Evolutionary conservation across 2,888 invertebrate genomes (phyloP).

Genomic region (Mellilla xanthometata): DNA sequence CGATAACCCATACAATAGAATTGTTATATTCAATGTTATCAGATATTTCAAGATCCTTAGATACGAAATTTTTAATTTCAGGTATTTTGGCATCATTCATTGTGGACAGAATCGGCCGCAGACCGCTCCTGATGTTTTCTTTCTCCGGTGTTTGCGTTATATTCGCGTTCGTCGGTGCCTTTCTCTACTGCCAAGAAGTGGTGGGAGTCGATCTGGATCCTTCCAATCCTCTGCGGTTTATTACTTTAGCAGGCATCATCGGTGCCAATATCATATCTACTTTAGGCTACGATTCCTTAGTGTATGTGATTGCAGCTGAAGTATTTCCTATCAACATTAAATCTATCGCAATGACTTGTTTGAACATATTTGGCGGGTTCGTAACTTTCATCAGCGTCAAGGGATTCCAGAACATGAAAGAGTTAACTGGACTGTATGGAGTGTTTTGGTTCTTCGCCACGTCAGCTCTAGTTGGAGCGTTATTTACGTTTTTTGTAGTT

Average conservation of each 20-base stretch:
- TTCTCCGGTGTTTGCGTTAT: conserved; percentile 54
- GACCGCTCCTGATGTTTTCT: conserved; percentile 70
- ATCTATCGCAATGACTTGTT: conserved; percentile 73
- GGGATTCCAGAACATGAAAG: conserved; percentile 74
- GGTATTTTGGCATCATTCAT: conserved; percentile 61
- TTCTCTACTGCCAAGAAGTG: conserved; percentile 61
- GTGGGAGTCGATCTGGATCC: conserved; percentile 39
- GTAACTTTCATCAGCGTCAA: conserved; percentile 75
- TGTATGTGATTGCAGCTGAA: conserved; percentile 79
- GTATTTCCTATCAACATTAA: conserved; percentile 83
- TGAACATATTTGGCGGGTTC: conserved; percentile 71
- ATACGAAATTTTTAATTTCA: too few species aligned
- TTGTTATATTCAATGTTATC: too few species aligned
- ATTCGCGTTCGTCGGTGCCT: conserved; percentile 52
- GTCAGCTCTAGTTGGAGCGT: conserved; percentile 68
- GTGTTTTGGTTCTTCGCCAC: conserved; percentile 76
- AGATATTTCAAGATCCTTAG: too few species aligned
- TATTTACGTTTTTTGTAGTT: conserved; percentile 71
- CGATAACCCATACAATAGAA: too few species aligned
- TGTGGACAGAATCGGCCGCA: conserved; percentile 68
- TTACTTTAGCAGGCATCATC: conserved; percentile 69
- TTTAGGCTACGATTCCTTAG: conserved; percentile 73
- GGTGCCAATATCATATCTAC: conserved; percentile 51
- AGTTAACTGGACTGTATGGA: conserved; percentile 68
- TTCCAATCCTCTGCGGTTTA: conserved; percentile 49